Percentiles rank a stretch among this genome's conserved stretches.
phyloP scores from a whole-genome alignment of 2,888 invertebrate species.

The Stegana nigrithorax region DNA sequence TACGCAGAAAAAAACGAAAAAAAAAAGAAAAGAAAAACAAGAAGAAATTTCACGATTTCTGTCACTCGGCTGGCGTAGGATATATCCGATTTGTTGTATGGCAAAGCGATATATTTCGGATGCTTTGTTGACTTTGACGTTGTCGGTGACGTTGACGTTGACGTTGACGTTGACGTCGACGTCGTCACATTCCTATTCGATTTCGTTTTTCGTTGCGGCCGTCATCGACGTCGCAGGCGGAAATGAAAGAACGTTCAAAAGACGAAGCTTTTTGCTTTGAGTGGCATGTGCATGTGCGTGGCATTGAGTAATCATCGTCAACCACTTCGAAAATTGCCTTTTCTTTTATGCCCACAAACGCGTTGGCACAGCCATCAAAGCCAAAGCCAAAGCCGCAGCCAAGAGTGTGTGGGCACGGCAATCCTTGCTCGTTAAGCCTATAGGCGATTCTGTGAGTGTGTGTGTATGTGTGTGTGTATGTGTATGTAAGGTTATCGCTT shows the following conservation, averaged over 20 bases:
- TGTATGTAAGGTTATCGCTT: no score
- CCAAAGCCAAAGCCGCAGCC: neutral
- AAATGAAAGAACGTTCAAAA: neutral
- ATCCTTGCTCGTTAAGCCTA: neutral
- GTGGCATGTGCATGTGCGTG: conserved; percentile 44
- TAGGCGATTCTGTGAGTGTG: conserved; percentile 27
- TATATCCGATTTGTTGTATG: neutral
- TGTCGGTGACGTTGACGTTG: neutral
- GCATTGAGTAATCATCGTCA: conserved; percentile 61
- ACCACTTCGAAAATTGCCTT: conserved; percentile 60
- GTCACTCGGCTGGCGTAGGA: neutral
- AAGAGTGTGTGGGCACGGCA: neutral
- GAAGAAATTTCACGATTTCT: neutral
- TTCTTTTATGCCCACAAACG: conserved; percentile 50
- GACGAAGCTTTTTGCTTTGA: neutral
- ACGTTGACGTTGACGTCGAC: neutral
- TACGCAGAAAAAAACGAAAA: no score
- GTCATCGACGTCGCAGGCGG: neutral
- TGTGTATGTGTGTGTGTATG: conserved; percentile 17
- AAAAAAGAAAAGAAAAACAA: no score
- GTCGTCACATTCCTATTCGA: neutral
- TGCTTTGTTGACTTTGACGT: neutral
- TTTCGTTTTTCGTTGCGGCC: neutral
- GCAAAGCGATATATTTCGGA: conserved; percentile 1
- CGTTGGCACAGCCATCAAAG: conserved; percentile 43